Conservation (phyloP, 2,888 invertebrate genomes). For the Perithous albicinctus region DNA sequence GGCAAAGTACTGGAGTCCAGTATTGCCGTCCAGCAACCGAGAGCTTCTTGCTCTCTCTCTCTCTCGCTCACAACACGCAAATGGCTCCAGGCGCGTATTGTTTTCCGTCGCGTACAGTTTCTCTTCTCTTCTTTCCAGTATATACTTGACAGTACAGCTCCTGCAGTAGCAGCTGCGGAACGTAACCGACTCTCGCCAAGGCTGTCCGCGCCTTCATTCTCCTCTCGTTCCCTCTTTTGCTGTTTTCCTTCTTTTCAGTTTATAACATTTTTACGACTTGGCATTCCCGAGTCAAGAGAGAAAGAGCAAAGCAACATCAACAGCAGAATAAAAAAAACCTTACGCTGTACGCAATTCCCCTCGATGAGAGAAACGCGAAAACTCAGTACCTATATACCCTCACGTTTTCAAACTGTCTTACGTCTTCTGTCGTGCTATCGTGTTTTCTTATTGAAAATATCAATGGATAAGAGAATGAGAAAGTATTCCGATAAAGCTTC, state of each 20-base stretch:
- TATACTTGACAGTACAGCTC: slow-evolving; percentile 2
- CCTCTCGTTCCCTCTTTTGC: neutral
- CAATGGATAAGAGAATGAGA: neutral
- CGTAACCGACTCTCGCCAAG: slow-evolving; percentile 19
- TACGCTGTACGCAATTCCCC: neutral
- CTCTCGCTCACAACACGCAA: slow-evolving; percentile 32
- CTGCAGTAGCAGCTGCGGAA: slow-evolving; percentile 9
- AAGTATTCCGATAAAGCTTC: too few species aligned
- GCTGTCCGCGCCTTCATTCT: slow-evolving; percentile 10
- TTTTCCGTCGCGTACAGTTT: slow-evolving; percentile 30
- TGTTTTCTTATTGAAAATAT: neutral
- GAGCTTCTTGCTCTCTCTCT: neutral
- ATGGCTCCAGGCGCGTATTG: slow-evolving; percentile 40
- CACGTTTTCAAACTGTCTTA: neutral
- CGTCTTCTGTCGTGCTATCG: neutral
- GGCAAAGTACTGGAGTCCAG: slow-evolving; percentile 30
- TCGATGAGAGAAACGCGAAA: neutral
- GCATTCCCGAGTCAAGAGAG: slow-evolving; percentile 12
- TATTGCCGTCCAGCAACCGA: slow-evolving; percentile 27
- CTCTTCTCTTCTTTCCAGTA: slow-evolving; percentile 16
- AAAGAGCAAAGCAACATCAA: neutral
- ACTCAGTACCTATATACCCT: neutral
- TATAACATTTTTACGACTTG: slow-evolving; percentile 32
- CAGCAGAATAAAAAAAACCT: neutral
- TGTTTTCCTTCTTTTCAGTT: neutral